phyloP scores from a whole-genome alignment of 1,140 invertebrate species.

The Zaprionus ornatus region DNA sequence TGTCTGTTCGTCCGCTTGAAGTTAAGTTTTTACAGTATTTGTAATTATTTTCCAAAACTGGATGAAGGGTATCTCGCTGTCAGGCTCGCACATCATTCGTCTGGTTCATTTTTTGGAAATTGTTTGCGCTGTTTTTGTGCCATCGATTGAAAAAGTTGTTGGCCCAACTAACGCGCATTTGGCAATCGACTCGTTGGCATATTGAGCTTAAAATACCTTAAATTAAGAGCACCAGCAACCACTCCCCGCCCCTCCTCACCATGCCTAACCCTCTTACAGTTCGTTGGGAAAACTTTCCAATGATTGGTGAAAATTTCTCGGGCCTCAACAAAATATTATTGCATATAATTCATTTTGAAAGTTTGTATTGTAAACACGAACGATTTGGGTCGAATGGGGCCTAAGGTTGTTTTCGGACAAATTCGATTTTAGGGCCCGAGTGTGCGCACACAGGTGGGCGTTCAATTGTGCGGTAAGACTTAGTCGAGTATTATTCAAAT shows the following conservation, averaged over 20 bases:
- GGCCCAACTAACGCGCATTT: constrained; percentile 3
- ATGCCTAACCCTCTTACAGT: neutral
- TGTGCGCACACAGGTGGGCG: constrained; percentile 34
- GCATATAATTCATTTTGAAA: constrained; percentile 61
- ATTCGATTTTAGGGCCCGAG: constrained; percentile 14
- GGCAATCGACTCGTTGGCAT: constrained; percentile 5
- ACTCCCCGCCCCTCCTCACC: neutral
- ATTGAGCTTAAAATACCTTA: constrained; percentile 31
- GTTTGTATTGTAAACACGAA: constrained; percentile 53
- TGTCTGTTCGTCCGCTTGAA: constrained; percentile 25
- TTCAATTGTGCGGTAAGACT: constrained; percentile 16
- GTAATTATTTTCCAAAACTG: no score
- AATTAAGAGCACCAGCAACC: constrained; percentile 48
- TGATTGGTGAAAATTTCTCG: constrained; percentile 19
- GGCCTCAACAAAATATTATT: constrained; percentile 59
- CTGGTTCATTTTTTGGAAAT: constrained; percentile 37
- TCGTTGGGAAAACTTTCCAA: constrained; percentile 29
- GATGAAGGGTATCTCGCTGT: no score
- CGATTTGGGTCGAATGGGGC: constrained; percentile 41
- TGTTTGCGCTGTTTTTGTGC: constrained; percentile 56
- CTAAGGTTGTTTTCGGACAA: constrained; percentile 46
- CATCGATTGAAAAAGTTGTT: constrained; percentile 70
- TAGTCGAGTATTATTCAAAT: constrained; percentile 61
- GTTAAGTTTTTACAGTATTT: no score
- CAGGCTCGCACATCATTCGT: neutral